phyloP scores from a whole-genome alignment of 2,888 invertebrate species.

The Hypomecis atomaria region DNA sequence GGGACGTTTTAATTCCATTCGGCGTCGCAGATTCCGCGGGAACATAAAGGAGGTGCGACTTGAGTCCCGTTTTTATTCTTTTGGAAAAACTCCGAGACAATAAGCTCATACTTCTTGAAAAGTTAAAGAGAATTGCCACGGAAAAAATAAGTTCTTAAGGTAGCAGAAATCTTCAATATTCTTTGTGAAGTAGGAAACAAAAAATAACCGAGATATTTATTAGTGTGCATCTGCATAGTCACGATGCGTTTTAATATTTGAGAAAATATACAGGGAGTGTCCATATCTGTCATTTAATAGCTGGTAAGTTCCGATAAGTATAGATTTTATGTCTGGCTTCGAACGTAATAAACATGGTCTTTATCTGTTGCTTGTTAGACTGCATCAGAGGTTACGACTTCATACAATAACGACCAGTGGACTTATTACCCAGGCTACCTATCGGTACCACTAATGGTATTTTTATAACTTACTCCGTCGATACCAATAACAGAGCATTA shows the following conservation, averaged over 20 bases:
- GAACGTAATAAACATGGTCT: conserved; percentile 40
- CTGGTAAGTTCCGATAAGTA: neutral
- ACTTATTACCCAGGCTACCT: conserved; percentile 54
- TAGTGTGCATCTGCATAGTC: no score
- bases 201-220: neutral
- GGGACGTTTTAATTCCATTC: conserved; percentile 82
- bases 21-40: conserved; percentile 58
- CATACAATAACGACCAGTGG: conserved; percentile 63
- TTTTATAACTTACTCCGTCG: conserved; percentile 55
- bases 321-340: neutral
- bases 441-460: conserved; percentile 56
- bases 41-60: conserved; percentile 42
- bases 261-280: no score
- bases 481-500: neutral
- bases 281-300: no score
- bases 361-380: conserved; percentile 58
- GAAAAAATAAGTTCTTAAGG: conserved; percentile 1
- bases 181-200: neutral
- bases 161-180: neutral
- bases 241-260: no score
- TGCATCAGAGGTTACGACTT: conserved; percentile 56
- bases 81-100: neutral
- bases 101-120: neutral
- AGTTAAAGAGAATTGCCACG: neutral
- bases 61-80: conserved; percentile 21